A percentile compares a stretch with the other conserved stretches of the same genome.
Conservation (phyloP, 2,888 invertebrate species). For the Latrodectus hesperus region DNA sequence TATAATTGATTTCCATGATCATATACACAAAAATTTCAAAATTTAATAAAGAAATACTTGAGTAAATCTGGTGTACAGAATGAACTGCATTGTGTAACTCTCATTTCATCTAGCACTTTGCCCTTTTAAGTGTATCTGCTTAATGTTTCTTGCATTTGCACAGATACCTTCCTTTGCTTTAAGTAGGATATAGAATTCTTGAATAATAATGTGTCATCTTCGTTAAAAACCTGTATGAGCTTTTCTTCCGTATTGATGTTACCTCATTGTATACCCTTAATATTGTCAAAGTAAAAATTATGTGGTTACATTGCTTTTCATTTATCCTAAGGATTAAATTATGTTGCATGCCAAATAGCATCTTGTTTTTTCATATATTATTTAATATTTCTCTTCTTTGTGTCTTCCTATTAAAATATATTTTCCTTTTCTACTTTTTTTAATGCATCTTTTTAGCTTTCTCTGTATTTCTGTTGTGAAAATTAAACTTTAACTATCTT, state of each 20-base stretch:
- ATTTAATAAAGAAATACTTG: neutral
- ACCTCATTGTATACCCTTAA: conserved; percentile 40
- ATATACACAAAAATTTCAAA: neutral
- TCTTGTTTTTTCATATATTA: conserved; percentile 56
- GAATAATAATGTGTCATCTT: conserved; percentile 21
- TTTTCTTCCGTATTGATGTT: conserved; percentile 53
- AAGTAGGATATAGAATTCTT: conserved; percentile 52
- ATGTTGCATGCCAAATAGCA: conserved; percentile 57
- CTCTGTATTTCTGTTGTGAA: conserved; percentile 66
- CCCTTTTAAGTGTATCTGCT: conserved; percentile 48
- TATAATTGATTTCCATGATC: too few relatives aligned
- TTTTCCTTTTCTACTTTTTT: conserved; percentile 32
- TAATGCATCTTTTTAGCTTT: conserved; percentile 47
- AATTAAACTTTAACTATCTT: conserved; percentile 58
- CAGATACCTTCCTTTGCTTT: conserved; percentile 58
- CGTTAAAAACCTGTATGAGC: conserved; percentile 32
- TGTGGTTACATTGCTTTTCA: conserved; percentile 27
- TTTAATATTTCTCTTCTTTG: conserved; percentile 56
- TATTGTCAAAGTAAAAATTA: conserved; percentile 57
- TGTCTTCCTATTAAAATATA: conserved; percentile 48
- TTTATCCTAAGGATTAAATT: conserved; percentile 37
- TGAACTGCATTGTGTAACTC: conserved; percentile 9
- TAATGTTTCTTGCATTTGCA: conserved; percentile 49
- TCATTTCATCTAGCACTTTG: conserved; percentile 40
- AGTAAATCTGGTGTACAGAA: neutral